Base-by-base conservation (phyloP, 2,888 invertebrate genomes). In the Cephalotes varians region DNA sequence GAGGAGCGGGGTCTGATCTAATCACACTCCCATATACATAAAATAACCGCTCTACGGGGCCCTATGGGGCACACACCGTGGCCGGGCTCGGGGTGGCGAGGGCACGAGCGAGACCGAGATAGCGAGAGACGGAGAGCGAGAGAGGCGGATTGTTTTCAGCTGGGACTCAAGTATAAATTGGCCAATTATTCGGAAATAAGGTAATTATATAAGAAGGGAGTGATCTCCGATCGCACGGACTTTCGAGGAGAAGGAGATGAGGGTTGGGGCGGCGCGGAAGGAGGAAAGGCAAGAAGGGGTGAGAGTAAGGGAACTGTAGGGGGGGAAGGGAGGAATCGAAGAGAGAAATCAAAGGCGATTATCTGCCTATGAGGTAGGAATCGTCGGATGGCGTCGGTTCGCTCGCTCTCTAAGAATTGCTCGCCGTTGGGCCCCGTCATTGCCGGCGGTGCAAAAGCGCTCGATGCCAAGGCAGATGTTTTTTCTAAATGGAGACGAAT, bases 21-120 rank as follows among this genome's bases (percentile, higher is more conserved):
- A 94, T 94, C 94, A 94, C 94, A 94, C 94, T 93, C 93, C 92
- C 94, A 94, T 94, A 94, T 94, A 94, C 93, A 94, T 94, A 94
- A 94, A 94, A 94, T 94, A 94, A 94, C 92, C 91, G 93, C 93
- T 93, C 93, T 92, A 92, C 93, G 92, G 93, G 94, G 93, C 93
- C 94, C 93, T 92, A 93, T 92, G 92, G 93, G 93, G 92, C 92
- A 91, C 77, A 77, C 92, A 90, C 90, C 88, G 92, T 90, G 90
- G 87, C 85, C 87, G 90, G 89, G 89, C 87, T 89, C 86, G 86
- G 86, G 88, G 34, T 56, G 77, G 56, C 44, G 85, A 86, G 74
- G 81, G 87, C 85, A 81, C 86, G 88, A 86, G 86, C 25, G 65
- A 60, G 77, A 84, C 77, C 85, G 84, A 76, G 87, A 84, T 87